A percentile compares a stretch with the other conserved stretches of the same genome.
Conservation (phyloP, 2,888 invertebrate species). For the Orgyia antiqua region DNA sequence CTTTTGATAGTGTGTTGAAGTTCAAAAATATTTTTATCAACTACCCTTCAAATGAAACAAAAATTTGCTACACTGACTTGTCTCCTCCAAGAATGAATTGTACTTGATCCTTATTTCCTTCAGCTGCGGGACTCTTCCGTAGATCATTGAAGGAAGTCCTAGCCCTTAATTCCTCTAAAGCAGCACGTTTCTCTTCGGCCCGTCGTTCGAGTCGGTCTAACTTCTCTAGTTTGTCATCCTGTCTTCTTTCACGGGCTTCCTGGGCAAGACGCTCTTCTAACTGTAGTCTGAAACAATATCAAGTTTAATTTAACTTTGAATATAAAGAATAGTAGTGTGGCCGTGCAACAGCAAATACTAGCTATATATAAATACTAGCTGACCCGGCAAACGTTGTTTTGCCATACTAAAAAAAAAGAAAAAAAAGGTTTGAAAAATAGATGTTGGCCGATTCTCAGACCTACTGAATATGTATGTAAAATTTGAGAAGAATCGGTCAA, state of each 20-base stretch:
- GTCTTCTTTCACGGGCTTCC: slow-evolving; percentile 58
- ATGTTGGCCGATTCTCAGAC: too few species aligned
- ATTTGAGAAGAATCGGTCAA: too few species aligned
- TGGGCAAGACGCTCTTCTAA: slow-evolving; percentile 65
- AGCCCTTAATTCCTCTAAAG: slow-evolving; percentile 35
- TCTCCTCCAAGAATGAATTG: slow-evolving; percentile 69
- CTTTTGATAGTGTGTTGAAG: too few species aligned
- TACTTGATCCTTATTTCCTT: slow-evolving; percentile 54
- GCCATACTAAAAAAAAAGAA: too few species aligned
- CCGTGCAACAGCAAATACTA: too few species aligned
- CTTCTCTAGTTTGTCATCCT: slow-evolving; percentile 32
- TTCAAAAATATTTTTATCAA: too few species aligned
- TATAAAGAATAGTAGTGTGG: too few species aligned
- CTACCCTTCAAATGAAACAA: too few species aligned
- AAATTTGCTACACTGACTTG: slow-evolving; percentile 48
- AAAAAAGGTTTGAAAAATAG: too few species aligned
- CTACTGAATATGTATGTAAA: too few species aligned
- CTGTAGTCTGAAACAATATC: slow-evolving; percentile 46
- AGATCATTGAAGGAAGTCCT: slow-evolving; percentile 44
- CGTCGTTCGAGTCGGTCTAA: slow-evolving; percentile 32
- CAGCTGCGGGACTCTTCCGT: slow-evolving; percentile 55
- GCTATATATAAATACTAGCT: too few species aligned
- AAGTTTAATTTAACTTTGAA: not conserved
- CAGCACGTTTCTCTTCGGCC: slow-evolving; percentile 39
- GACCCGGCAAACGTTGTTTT: too few species aligned